Conservation (phyloP, 2,113 vertebrate genomes). For the Narcine bancroftii region DNA sequence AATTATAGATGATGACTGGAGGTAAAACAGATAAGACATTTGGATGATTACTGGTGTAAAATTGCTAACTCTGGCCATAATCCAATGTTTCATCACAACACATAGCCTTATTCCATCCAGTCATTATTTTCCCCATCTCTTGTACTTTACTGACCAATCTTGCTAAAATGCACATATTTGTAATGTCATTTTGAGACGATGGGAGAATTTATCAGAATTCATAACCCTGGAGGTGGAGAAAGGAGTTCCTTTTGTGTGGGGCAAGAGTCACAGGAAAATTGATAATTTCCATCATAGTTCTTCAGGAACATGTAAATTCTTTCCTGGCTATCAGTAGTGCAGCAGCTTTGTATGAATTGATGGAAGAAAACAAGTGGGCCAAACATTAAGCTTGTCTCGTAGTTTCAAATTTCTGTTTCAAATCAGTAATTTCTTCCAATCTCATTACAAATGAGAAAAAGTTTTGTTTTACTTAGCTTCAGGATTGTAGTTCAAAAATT, state of each 20-base stretch:
- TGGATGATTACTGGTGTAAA: neutral
- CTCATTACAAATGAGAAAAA: neutral
- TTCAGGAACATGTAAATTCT: neutral
- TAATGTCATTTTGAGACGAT: neutral
- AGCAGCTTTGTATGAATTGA: neutral
- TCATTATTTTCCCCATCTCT: neutral
- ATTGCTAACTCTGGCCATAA: neutral
- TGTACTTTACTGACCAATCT: neutral
- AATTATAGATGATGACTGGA: neutral
- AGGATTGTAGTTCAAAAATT: neutral
- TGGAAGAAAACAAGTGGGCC: neutral
- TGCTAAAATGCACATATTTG: neutral
- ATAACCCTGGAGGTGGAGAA: neutral
- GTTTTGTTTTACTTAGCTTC: neutral
- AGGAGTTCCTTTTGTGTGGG: neutral
- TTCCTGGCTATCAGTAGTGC: neutral
- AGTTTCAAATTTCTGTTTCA: neutral
- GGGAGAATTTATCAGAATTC: neutral
- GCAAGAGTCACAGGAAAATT: neutral
- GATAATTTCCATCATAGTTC: neutral
- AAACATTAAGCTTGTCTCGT: neutral
- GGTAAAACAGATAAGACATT: neutral
- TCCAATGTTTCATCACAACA: neutral
- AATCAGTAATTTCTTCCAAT: neutral
- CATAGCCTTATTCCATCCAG: neutral